phyloP scores from a whole-genome alignment of 2,113 vertebrate species.

The Geococcyx californianus region DNA sequence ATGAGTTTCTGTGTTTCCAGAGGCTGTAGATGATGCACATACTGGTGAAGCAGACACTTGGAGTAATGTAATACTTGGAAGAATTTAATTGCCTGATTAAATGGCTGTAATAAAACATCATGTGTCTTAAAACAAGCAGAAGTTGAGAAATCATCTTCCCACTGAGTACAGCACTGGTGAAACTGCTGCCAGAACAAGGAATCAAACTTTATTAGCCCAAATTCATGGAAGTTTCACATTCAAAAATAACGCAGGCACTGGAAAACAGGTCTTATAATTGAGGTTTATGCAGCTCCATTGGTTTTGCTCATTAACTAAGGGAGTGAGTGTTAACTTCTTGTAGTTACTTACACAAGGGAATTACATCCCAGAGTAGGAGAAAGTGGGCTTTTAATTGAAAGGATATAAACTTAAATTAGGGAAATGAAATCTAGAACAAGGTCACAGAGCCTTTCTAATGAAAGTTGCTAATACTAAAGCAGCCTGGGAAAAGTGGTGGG shows the following conservation, averaged over 20 bases:
- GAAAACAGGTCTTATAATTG: neutral
- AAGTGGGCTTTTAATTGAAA: neutral
- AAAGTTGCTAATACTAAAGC: neutral
- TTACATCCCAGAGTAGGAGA: neutral
- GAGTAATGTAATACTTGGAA: constrained; percentile 34
- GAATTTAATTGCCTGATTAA: constrained; percentile 52
- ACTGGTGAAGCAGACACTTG: neutral
- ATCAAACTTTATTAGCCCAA: neutral
- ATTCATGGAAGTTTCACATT: neutral
- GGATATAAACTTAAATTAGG: neutral
- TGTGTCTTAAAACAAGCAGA: constrained; percentile 6
- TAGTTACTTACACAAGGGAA: neutral
- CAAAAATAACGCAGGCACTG: neutral
- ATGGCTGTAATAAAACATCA: constrained; percentile 34
- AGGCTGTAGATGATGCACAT: constrained; percentile 8
- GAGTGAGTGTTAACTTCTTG: neutral
- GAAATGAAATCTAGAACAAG: neutral
- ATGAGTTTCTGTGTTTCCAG: neutral
- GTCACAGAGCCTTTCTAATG: neutral
- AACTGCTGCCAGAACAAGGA: neutral
- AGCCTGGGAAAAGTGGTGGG: neutral
- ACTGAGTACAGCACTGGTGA: neutral
- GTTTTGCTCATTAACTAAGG: neutral
- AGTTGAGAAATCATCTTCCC: constrained; percentile 7
- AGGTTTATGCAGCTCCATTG: neutral